phyloP scores from a whole-genome alignment of 2,797 vertebrate genomes.

The Pipistrellus pipistrellus region DNA sequence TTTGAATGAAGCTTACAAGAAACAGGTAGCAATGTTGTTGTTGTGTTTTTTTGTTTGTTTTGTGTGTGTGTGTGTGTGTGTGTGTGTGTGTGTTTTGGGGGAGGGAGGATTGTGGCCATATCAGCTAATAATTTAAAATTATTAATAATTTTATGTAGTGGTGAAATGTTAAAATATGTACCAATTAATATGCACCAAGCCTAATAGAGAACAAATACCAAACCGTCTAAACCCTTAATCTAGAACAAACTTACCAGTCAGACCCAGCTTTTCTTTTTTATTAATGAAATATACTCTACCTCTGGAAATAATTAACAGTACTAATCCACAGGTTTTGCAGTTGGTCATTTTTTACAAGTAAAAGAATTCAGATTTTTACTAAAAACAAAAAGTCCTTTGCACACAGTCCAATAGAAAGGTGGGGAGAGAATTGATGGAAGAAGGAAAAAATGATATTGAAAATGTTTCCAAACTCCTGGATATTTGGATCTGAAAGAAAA shows the following conservation, averaged over 20 bases:
- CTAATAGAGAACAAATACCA: conserved; percentile 85
- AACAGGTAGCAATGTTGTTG: conserved; percentile 62
- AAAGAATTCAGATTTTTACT: conserved; percentile 63
- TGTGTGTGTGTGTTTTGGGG: conserved; percentile 37
- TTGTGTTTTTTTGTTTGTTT: too few species aligned
- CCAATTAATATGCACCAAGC: conserved; percentile 80
- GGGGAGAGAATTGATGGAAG: background rate
- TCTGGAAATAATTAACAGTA: conserved; percentile 84
- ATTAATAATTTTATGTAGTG: conserved; percentile 87
- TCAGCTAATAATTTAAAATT: conserved; percentile 83
- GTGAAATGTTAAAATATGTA: conserved; percentile 87
- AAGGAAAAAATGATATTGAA: conserved; percentile 64
- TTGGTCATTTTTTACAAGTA: conserved; percentile 52
- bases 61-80: too few species aligned
- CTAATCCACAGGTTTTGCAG: conserved; percentile 79
- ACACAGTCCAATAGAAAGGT: conserved; percentile 42
- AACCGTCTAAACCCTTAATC: conserved; percentile 87
- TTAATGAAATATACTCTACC: conserved; percentile 79
- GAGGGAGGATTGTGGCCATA: conserved; percentile 54
- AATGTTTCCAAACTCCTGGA: conserved; percentile 80
- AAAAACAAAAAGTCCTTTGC: conserved; percentile 35
- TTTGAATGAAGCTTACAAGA: conserved; percentile 78
- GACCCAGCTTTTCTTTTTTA: conserved; percentile 66
- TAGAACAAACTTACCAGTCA: conserved; percentile 85
- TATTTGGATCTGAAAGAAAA: conserved; percentile 81